Percentiles rank a stretch among this genome's conserved stretches.
Evolutionary conservation across 2,888 invertebrate species (phyloP).

Genomic region (Ophioninae sp.): DNA sequence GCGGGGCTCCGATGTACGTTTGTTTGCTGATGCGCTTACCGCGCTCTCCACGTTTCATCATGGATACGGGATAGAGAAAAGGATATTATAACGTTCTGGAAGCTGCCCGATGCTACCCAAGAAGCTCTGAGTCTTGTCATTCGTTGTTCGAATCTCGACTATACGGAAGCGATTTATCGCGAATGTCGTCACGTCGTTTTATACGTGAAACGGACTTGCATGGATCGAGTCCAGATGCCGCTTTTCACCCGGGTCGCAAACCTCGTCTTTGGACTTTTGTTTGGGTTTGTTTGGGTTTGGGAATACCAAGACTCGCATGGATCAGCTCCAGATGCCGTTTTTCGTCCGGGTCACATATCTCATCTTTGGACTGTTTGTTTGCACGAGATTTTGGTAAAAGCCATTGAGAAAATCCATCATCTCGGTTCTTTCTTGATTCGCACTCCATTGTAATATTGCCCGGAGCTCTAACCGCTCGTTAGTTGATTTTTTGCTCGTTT

Average conservation of each 20-base stretch:
- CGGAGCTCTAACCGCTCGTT: conserved; percentile 67
- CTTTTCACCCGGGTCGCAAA: background rate
- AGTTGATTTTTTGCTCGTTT: conserved; percentile 68
- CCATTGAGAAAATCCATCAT: conserved; percentile 23
- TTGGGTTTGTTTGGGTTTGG: no score
- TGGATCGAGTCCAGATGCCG: no score
- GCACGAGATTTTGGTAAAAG: no score
- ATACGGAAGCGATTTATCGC: conserved; percentile 51
- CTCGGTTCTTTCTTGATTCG: conserved; percentile 8
- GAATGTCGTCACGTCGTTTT: conserved; percentile 30
- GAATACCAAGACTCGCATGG: background rate
- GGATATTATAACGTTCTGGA: conserved; percentile 3
- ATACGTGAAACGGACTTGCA: conserved; percentile 22
- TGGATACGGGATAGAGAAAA: conserved; percentile 13
- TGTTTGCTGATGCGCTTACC: conserved; percentile 28
- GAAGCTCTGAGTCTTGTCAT: conserved; percentile 48
- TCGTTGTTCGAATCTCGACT: conserved; percentile 42
- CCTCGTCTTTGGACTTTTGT: no score
- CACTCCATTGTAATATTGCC: background rate
- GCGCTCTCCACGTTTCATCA: conserved; percentile 25
- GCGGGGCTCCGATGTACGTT: conserved; percentile 32
- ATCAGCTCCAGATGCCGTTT: no score
- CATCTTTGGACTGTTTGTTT: no score
- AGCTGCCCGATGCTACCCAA: conserved; percentile 39
- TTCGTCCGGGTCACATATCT: background rate